Conservation (phyloP, 2,113 vertebrate genomes). For the Halichoerus grypus region DNA sequence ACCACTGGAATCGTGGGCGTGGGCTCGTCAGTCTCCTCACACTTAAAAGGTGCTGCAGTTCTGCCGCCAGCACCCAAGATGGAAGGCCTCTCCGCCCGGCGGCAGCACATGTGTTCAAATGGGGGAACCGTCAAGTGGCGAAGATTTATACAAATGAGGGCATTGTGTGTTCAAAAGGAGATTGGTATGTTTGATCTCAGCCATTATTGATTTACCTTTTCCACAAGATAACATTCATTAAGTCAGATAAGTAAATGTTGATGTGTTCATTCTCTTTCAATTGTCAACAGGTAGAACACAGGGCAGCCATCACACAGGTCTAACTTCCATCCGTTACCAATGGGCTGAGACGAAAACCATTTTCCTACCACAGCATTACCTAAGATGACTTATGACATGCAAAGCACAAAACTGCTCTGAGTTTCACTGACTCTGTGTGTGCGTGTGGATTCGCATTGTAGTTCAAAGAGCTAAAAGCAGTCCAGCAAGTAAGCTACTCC, state of each 20-base stretch:
- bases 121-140: constrained; percentile 75
- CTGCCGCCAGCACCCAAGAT: constrained; percentile 64
- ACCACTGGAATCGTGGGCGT: neutral
- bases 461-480: constrained; percentile 58
- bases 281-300: constrained; percentile 82
- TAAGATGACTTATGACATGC: constrained; percentile 67
- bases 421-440: constrained; percentile 45
- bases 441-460: constrained; percentile 49
- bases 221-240: constrained; percentile 87
- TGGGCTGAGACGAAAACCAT: constrained; percentile 75
- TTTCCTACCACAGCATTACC: constrained; percentile 76
- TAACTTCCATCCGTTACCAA: constrained; percentile 80
- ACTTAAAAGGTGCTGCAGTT: constrained; percentile 39
- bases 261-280: constrained; percentile 83
- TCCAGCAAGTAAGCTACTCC: neutral
- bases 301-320: constrained; percentile 72
- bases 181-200: constrained; percentile 86
- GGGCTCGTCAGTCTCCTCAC: neutral
- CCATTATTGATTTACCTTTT: constrained; percentile 88
- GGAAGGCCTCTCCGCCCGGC: constrained; percentile 75
- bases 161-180: constrained; percentile 85
- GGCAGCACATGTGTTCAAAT: constrained; percentile 63
- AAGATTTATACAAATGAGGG: constrained; percentile 87
- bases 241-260: constrained; percentile 81
- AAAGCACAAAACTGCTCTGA: neutral